Conservation (phyloP, 2,797 vertebrate species). For the Bothrops alternatus region DNA sequence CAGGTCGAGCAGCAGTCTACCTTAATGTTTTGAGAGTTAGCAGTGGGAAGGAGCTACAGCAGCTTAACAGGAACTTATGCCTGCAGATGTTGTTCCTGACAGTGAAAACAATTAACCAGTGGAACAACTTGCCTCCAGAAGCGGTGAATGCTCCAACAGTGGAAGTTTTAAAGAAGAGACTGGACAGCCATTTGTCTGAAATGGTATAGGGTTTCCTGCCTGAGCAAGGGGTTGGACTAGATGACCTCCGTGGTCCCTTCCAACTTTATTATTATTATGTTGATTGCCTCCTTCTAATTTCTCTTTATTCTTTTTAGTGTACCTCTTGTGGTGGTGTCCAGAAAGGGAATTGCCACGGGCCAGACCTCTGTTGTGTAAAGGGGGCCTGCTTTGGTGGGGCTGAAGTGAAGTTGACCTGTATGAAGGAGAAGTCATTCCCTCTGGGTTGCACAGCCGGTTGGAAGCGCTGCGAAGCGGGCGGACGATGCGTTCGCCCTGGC, state of each 20-base stretch:
- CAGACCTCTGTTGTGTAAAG: conserved; percentile 82
- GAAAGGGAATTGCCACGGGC: conserved; percentile 85
- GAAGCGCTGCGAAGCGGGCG: conserved; percentile 73
- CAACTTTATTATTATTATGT: too few species aligned
- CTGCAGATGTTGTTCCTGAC: not conserved
- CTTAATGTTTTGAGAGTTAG: not conserved
- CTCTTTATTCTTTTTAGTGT: conserved; percentile 63
- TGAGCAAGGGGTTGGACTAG: too few species aligned
- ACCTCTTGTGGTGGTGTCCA: conserved; percentile 81
- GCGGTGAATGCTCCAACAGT: too few species aligned
- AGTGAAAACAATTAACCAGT: too few species aligned
- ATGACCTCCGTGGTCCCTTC: too few species aligned
- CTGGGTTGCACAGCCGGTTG: conserved; percentile 81
- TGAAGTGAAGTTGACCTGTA: conserved; percentile 77
- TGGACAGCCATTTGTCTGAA: too few species aligned
- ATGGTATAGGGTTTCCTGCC: too few species aligned
- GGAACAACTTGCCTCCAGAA: too few species aligned
- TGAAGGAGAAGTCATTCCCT: conserved; percentile 84
- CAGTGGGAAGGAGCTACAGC: not conserved
- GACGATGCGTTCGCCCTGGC: conserved; percentile 76
- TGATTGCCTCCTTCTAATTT: too few species aligned
- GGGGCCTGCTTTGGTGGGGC: conserved; percentile 87
- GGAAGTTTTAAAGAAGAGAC: too few species aligned
- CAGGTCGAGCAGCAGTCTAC: not conserved
- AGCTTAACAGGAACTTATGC: too few species aligned